Conservation (phyloP, 2,888 invertebrate species). For the Bhutanitis thaidina region DNA sequence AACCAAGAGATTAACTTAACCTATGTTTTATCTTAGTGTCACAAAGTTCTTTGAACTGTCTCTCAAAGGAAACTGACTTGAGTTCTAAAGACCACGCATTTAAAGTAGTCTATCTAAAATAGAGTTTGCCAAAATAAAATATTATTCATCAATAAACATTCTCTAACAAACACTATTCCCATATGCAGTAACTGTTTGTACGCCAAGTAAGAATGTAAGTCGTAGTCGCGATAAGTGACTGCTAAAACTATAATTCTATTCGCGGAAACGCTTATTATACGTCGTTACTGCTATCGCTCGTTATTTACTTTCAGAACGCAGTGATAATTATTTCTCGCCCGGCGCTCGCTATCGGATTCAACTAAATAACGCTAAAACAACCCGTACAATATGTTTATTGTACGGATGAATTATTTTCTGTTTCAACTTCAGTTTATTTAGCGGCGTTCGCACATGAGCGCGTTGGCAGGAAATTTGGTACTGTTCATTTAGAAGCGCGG, state of each 20-base stretch:
- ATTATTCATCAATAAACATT: too few relatives aligned
- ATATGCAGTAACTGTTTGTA: not conserved
- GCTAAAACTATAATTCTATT: slow-evolving; percentile 16
- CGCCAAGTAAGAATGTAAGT: too few relatives aligned
- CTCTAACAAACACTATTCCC: too few relatives aligned
- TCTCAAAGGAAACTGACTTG: too few relatives aligned
- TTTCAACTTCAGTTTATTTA: not conserved
- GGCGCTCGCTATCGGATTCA: not conserved
- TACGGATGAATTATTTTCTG: not conserved
- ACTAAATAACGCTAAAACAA: slow-evolving; percentile 9
- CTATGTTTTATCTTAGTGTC: too few relatives aligned
- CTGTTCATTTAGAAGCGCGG: not conserved
- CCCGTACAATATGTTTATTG: slow-evolving; percentile 3
- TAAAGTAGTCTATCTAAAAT: too few relatives aligned
- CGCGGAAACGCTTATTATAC: slow-evolving; percentile 12
- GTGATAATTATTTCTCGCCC: slow-evolving; percentile 13
- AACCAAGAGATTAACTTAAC: too few relatives aligned
- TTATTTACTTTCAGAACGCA: slow-evolving; percentile 13
- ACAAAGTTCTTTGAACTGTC: too few relatives aligned
- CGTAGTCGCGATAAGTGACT: slow-evolving; percentile 8
- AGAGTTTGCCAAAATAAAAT: too few relatives aligned
- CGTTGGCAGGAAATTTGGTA: not conserved
- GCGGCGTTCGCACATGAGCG: not conserved
- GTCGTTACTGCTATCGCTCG: slow-evolving; percentile 14
- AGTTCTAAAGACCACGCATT: too few relatives aligned